A percentile compares a stretch with the other conserved stretches of the same genome.
Conservation (phyloP, 2,113 vertebrate species). For the Perca fluviatilis region DNA sequence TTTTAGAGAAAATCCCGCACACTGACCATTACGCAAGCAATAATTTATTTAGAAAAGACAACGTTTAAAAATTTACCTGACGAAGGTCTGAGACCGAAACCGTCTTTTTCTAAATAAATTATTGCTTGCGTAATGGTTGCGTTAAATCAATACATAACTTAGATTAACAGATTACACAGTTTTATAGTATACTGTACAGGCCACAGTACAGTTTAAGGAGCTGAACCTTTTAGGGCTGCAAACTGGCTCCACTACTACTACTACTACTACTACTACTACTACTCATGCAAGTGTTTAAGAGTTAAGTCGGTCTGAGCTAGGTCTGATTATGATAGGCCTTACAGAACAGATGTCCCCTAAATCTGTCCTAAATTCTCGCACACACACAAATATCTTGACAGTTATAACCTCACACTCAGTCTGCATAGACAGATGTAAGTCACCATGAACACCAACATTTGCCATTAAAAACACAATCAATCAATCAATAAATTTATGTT, state of each 20-base stretch:
- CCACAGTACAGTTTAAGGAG: background rate
- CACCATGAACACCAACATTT: too few relatives aligned
- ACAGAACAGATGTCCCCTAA: conserved; percentile 75
- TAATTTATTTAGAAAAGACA: too few relatives aligned
- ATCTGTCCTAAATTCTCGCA: conserved; percentile 43
- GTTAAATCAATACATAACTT: background rate
- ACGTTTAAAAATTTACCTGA: too few relatives aligned
- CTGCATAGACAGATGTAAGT: background rate
- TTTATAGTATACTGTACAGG: background rate
- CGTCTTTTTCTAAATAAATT: too few relatives aligned
- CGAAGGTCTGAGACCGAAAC: too few relatives aligned
- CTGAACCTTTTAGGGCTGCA: conserved; percentile 4
- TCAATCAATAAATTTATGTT: too few relatives aligned
- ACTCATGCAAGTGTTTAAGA: conserved; percentile 51
- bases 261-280: conserved; percentile 23
- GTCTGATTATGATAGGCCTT: conserved; percentile 42
- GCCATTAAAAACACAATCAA: too few relatives aligned
- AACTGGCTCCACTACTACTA: background rate
- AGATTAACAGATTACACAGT: background rate
- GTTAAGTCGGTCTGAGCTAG: conserved; percentile 79
- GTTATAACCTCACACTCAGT: background rate
- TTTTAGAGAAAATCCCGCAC: too few relatives aligned
- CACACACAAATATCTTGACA: too few relatives aligned
- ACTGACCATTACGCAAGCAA: too few relatives aligned
- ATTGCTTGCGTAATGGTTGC: too few relatives aligned